Conservation (phyloP, 2,797 vertebrate genomes). For the Botia kubotai region DNA sequence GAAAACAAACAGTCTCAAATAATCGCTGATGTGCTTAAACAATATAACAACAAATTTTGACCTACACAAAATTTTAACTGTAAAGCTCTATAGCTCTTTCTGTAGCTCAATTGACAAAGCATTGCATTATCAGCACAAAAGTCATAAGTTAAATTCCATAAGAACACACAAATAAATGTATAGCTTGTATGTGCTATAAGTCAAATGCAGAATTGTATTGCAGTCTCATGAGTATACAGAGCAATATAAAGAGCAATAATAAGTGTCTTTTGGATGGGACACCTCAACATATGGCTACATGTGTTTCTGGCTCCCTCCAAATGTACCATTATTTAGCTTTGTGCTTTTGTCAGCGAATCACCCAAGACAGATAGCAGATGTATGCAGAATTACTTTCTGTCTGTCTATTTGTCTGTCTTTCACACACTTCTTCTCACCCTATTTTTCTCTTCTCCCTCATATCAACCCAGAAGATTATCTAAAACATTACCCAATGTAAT, state of each 20-base stretch:
- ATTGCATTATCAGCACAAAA: too few species aligned
- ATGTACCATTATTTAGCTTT: neutral
- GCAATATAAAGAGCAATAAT: too few species aligned
- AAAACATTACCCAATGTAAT: neutral
- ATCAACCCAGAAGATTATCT: neutral
- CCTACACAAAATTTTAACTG: too few species aligned
- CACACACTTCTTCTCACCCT: neutral
- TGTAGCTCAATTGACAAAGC: too few species aligned
- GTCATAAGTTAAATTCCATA: too few species aligned
- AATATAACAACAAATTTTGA: neutral
- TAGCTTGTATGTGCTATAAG: too few species aligned
- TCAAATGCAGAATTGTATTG: too few species aligned
- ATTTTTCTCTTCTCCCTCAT: neutral
- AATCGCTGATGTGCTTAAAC: neutral
- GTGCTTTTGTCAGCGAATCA: neutral
- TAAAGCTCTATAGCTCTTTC: too few species aligned
- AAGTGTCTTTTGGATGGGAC: too few species aligned
- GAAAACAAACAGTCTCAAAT: conserved; percentile 1
- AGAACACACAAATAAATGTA: too few species aligned
- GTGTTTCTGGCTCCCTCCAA: neutral
- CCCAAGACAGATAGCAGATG: neutral
- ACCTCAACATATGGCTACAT: neutral
- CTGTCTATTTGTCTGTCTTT: neutral
- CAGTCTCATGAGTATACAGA: too few species aligned
- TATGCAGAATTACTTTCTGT: neutral